Base-by-base conservation (phyloP, 2,797 vertebrate species). In the Schizopygopsis pylzovi region DNA sequence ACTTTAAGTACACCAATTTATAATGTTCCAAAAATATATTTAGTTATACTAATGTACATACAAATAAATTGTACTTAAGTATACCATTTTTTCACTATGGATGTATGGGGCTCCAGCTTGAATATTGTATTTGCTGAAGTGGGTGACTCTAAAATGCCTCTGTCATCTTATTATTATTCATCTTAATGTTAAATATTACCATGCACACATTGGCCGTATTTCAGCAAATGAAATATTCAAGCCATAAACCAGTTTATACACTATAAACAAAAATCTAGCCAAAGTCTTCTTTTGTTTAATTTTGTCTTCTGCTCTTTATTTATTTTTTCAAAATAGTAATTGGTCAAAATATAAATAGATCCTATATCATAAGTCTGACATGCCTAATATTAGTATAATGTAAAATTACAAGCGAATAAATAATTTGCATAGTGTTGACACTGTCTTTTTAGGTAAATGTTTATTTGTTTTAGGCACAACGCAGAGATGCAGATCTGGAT, bases 401-500 rank as follows among this genome's bases (percentile, higher is more conserved):
- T 25, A 61, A 22, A 1, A 18, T 18, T 54, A 8, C 8, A 52
- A 28, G 2, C 15, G 15, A 22, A 71, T 28, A 11, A 9, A 20
- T 5, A 83, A 20, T 43, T n/a, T 49, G n/a, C 25, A 43, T 73
- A 18, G 18, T 43, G 52, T 28, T 5, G 11, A 71, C 47, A 20
- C 59, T 25, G 7, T 28, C 28, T 68, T 52, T 43, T 63, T 8
- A 25, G 6, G 10, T 79, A 37, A 67, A 9, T 18, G 13, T 16
- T 1, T n/a, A 10, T 39, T 54, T 37, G 20, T n/a, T 59, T 68
- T 28, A 87, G 86, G 8, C 15, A 16, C 3, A 59, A 84, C 1
- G 41, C 56, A 77, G 11, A 68, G 20, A 43, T 88, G 87, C 41
- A 85, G 52, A 71, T n/a, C 79, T 41, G 83, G 83, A 1, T 12